Evolutionary conservation across 2,888 invertebrate genomes (phyloP).

Genomic region (Tetropium fuscum): DNA sequence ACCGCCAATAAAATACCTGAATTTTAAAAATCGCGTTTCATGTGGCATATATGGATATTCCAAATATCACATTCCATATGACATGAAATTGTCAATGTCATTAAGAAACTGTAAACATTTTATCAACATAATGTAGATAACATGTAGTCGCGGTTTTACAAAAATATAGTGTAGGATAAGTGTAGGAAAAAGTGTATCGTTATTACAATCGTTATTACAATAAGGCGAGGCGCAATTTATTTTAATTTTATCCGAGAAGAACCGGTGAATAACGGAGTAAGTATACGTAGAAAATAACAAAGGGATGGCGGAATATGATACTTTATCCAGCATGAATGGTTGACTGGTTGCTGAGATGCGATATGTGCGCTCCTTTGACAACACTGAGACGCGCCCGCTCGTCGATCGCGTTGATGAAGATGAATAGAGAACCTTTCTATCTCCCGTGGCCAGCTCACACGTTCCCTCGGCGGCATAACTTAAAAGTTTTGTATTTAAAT

Average conservation of each 20-base stretch:
- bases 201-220: background rate
- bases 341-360: conserved; percentile 3
- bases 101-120: too few species aligned
- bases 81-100: background rate
- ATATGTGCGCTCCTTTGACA: conserved; percentile 2
- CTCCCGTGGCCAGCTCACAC: conserved; percentile 15
- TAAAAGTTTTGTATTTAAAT: conserved; percentile 10
- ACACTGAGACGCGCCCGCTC: background rate
- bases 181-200: background rate
- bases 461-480: conserved; percentile 13
- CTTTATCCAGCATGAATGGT: conserved; percentile 9
- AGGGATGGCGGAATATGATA: conserved; percentile 11
- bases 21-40: too few species aligned
- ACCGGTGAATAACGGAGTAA: background rate
- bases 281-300: conserved; percentile 1
- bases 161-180: too few species aligned
- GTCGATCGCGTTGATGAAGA: conserved; percentile 13
- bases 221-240: background rate
- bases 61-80: too few species aligned
- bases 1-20: too few species aligned
- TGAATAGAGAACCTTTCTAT: conserved; percentile 19
- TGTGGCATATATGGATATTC: too few species aligned
- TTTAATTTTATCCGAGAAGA: background rate
- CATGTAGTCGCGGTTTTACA: too few species aligned
- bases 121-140: too few species aligned